Conservation (phyloP, 35 echinoderm and acorn worm genomes). For the Diadema setosum region DNA sequence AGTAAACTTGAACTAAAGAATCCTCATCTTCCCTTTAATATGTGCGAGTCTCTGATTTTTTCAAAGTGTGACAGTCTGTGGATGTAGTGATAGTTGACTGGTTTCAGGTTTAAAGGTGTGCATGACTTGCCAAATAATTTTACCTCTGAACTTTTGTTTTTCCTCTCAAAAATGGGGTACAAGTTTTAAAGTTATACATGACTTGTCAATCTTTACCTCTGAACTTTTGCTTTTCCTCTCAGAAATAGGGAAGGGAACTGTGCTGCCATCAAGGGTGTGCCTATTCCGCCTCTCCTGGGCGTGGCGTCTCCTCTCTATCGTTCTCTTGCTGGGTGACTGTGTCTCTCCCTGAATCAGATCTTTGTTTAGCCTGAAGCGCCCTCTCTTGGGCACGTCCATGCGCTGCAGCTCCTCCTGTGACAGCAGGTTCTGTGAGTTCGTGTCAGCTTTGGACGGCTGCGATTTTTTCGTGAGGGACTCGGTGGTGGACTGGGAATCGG, state of each 20-base stretch:
- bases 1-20: too few relatives aligned
- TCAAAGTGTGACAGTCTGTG: too few relatives aligned
- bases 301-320: conserved; percentile 74
- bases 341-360: conserved; percentile 63
- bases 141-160: not conserved
- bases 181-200: too few relatives aligned
- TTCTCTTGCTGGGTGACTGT: conserved; percentile 86
- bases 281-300: conserved; percentile 57
- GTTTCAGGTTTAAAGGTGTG: too few relatives aligned
- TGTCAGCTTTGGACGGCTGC: conserved; percentile 25
- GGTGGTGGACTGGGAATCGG: not conserved
- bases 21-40: too few relatives aligned
- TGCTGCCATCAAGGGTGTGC: conserved; percentile 89
- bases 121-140: too few relatives aligned
- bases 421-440: conserved; percentile 10
- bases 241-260: conserved; percentile 57
- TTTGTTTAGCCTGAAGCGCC: conserved; percentile 35
- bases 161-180: conserved; percentile 66
- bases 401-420: conserved; percentile 54
- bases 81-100: too few relatives aligned
- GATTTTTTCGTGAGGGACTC: not conserved
- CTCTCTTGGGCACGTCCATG: conserved; percentile 56
- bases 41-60: too few relatives aligned
- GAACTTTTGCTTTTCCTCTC: conserved; percentile 22
- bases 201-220: too few relatives aligned